These are phyloP conservation scores for Drosophila siamana DNA, from an alignment of 2,888 invertebrate genomes.

Conservation along the genomic window DNA sequence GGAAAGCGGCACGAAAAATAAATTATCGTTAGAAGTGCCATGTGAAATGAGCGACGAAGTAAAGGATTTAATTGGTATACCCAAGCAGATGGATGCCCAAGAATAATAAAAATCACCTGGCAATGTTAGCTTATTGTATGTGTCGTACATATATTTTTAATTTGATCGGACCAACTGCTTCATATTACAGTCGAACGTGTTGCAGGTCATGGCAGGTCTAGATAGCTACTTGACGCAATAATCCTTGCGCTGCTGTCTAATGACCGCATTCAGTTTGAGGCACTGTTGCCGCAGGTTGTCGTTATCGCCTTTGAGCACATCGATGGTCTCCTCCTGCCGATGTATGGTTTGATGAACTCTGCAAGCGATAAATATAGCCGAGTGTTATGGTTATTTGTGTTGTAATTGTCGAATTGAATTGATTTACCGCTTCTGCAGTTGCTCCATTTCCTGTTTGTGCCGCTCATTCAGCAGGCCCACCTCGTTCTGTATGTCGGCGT, in stretches of 20 bases:
- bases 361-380: not conserved
- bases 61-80: constrained; percentile 15
- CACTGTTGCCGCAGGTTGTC: constrained; percentile 90
- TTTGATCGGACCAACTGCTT: not conserved
- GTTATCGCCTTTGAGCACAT: constrained; percentile 90
- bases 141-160: not conserved
- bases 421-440: constrained; percentile 91
- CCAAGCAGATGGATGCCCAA: not conserved
- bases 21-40: not conserved
- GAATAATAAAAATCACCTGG: not conserved
- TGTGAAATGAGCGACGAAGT: constrained; percentile 6
- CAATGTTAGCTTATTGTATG: not conserved
- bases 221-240: constrained; percentile 85
- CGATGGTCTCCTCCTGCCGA: constrained; percentile 91
- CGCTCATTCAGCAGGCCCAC: constrained; percentile 88
- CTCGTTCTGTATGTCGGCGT: constrained; percentile 88
- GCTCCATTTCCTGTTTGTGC: constrained; percentile 91
- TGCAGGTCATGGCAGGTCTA: not conserved
- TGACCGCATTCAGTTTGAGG: constrained; percentile 90
- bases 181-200: not conserved
- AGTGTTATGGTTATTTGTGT: not conserved
- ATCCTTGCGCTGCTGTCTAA: constrained; percentile 92
- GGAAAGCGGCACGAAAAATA: not conserved
- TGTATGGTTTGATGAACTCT: constrained; percentile 93
- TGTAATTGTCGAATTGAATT: rapidly evolving